Percentiles rank a stretch among this genome's conserved stretches.
Evolutionary conservation across 2,888 invertebrate species (phyloP).

Genomic region (Augochlorella aurata): DNA sequence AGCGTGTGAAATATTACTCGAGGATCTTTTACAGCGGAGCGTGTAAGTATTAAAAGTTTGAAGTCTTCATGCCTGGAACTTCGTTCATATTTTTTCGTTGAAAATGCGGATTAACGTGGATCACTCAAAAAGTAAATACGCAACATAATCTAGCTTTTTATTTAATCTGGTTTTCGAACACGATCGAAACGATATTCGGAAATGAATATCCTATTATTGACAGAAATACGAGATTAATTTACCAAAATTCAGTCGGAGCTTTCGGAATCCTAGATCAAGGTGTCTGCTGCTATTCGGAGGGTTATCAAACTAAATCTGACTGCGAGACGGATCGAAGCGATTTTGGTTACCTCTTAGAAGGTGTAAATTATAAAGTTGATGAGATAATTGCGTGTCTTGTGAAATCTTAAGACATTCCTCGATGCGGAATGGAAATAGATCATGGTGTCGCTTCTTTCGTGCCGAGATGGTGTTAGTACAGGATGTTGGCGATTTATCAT

Average conservation of each 20-base stretch:
- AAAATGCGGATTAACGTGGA: not conserved
- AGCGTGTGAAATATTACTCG: not conserved
- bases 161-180: not conserved
- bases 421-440: not conserved
- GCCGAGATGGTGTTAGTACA: not conserved
- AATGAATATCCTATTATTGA: not conserved
- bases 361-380: not conserved
- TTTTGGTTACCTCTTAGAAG: not conserved
- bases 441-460: not conserved
- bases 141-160: not conserved
- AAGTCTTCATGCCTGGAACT: not conserved
- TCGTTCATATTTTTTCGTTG: not conserved
- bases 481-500: not conserved
- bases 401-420: slow-evolving; percentile 19
- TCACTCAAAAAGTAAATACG: not conserved
- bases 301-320: not conserved
- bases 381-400: not conserved
- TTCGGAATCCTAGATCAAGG: not conserved
- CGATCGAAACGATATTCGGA: not conserved
- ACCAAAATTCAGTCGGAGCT: not conserved
- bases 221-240: not conserved
- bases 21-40: not conserved
- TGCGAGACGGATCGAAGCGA: not conserved
- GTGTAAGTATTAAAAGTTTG: not conserved
- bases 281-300: not conserved